phyloP scores from a whole-genome alignment of 2,888 invertebrate species.

The Drosophila demipolita region DNA sequence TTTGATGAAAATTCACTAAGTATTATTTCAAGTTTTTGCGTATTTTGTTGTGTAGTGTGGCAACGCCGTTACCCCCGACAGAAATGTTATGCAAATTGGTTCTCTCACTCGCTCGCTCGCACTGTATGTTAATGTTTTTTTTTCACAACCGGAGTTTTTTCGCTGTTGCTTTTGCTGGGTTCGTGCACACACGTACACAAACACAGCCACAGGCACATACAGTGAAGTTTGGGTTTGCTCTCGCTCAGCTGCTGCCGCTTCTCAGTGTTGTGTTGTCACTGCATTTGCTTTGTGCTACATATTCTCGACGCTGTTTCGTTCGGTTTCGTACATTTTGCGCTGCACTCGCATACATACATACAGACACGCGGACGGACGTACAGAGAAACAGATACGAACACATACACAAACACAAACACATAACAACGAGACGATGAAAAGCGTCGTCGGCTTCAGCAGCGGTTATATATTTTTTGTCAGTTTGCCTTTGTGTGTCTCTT shows the following conservation, averaged over 20 bases:
- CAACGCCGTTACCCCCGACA: slow-evolving; percentile 42
- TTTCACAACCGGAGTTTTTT: slow-evolving; percentile 78
- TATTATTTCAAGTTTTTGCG: slow-evolving; percentile 18
- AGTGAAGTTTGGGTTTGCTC: slow-evolving; percentile 47
- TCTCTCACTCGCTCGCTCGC: slow-evolving; percentile 43
- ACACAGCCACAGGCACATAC: slow-evolving; percentile 25
- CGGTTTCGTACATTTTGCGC: slow-evolving; percentile 64
- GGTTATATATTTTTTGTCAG: slow-evolving; percentile 56
- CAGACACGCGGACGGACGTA: not conserved
- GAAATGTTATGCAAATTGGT: slow-evolving; percentile 60
- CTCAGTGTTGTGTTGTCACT: slow-evolving; percentile 63
- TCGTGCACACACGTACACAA: slow-evolving; percentile 75
- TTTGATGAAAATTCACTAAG: not conserved
- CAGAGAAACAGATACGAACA: slow-evolving; percentile 11
- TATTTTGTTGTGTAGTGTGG: slow-evolving; percentile 35
- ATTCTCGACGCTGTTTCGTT: slow-evolving; percentile 49
- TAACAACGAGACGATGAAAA: slow-evolving; percentile 38
- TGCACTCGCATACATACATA: slow-evolving; percentile 33
- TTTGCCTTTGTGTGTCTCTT: slow-evolving; percentile 76
- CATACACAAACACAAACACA: slow-evolving; percentile 22
- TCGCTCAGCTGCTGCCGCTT: slow-evolving; percentile 68
- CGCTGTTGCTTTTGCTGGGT: slow-evolving; percentile 68
- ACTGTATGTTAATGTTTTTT: slow-evolving; percentile 37
- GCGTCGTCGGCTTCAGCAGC: slow-evolving; percentile 45
- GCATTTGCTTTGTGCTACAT: slow-evolving; percentile 72